Base-by-base conservation (phyloP, 1,140 invertebrate species). In the Dinothrombium tinctorium region DNA sequence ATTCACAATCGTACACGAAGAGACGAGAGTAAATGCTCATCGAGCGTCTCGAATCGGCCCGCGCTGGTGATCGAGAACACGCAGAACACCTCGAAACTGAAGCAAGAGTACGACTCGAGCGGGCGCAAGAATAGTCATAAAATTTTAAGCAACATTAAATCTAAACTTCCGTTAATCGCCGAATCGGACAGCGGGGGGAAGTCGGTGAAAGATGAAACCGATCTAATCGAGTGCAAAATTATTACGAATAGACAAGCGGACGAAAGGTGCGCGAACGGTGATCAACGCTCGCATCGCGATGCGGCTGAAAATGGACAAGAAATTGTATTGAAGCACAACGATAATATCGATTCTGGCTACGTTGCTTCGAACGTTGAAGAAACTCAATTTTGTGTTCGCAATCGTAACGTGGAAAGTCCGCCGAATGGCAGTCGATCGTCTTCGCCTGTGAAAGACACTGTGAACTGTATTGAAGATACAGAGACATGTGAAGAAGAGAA, bases 1-100 rank as follows among this genome's bases (percentile, higher is more conserved):
- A 63, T 95, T 52, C 68, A 77, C 32, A 72, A 74, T 46, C 67
- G 86, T 48, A 82, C 83, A 15, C 72, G 72, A 52, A 81, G 82
- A 56, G 71, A 39, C 11, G 19, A 21, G 29, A 37, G 24, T 20
- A 17, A 33, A n/a, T 19, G 23, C 22, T 9, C 12, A 17, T 15
- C 28, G 15, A 26, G 32, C 5, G 41, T 24, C 14, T n/a, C 32
- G 2, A 9, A n/a, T 11, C 25, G 35, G 4, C 20, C 29, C 1
- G 37, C 22, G 3, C 24, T 40, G 21, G 43, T 44, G 9, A 44
- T 44, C 23, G 43, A 44, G 29, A 44, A 44, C 26, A 40, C 12
- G 11, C 3, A 19, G 12, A 24, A 44, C 35, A 44, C 43, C 4
- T 23, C 35, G 7, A 39, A 38, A 8, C 15, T 46, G 11, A 46